These are phyloP conservation scores for Mirza zaza DNA, from an alignment of 2,113 vertebrate species.

Conservation along the genomic window DNA sequence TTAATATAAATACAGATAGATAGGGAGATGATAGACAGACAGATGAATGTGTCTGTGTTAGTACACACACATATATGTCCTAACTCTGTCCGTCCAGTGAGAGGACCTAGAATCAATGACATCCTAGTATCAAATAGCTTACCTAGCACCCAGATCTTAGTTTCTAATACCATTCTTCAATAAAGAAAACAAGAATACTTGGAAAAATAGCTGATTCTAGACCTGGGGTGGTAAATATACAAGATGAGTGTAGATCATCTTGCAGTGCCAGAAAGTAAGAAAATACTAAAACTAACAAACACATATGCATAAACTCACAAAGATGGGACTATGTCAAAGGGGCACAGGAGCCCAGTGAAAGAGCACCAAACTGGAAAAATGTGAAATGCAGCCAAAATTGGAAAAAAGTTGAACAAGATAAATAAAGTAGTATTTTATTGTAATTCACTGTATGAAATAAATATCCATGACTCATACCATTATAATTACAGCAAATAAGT, in stretches of 20 bases:
- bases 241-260: neutral
- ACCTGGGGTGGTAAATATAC: neutral
- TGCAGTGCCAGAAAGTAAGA: neutral
- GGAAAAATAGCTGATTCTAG: neutral
- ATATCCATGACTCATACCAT: neutral
- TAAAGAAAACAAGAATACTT: neutral
- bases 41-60: neutral
- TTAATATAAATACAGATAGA: neutral
- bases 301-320: neutral
- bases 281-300: neutral
- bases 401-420: neutral
- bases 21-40: neutral
- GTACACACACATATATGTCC: neutral
- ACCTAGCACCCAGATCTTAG: neutral
- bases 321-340: neutral
- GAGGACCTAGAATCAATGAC: neutral
- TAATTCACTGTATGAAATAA: neutral
- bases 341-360: neutral
- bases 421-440: neutral
- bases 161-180: neutral
- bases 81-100: neutral
- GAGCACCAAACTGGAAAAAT: neutral
- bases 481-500: neutral
- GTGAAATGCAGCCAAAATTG: neutral
- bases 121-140: neutral